Percentiles rank a stretch among this genome's conserved stretches.
Evolutionary conservation across 2,113 vertebrate species (phyloP).

Genomic region (Alectura lathami): DNA sequence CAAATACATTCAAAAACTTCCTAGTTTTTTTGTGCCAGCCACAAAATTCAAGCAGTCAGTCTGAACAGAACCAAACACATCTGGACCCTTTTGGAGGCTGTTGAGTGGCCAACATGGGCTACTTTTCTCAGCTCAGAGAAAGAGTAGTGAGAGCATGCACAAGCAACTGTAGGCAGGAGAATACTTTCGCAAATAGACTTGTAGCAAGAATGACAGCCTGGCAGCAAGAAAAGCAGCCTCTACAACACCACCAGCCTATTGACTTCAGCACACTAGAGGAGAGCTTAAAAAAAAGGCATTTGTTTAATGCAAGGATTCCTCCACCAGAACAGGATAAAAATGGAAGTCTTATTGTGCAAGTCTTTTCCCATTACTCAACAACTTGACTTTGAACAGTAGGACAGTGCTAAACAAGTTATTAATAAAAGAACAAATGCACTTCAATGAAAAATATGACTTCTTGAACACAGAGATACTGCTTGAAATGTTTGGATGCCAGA

Average conservation of each 20-base stretch:
- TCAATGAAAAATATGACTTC: background rate
- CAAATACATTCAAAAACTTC: background rate
- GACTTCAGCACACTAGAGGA: background rate
- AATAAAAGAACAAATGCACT: background rate
- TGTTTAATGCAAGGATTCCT: background rate
- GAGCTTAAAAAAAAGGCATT: background rate
- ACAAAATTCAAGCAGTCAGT: background rate
- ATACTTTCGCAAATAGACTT: background rate
- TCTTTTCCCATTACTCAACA: background rate
- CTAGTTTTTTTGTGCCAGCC: background rate
- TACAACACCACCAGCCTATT: background rate
- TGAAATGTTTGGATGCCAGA: background rate
- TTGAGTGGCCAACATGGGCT: background rate
- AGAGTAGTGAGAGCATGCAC: rapidly evolving
- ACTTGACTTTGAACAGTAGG: background rate
- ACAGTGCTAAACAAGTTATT: background rate
- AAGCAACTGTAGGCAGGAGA: background rate
- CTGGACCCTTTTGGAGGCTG: background rate
- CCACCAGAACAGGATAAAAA: background rate
- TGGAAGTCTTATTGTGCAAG: background rate
- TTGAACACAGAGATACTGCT: background rate
- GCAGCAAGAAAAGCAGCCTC: background rate
- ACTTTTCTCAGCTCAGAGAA: background rate
- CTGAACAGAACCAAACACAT: background rate
- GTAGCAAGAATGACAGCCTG: background rate